Conservation (phyloP, 2,888 invertebrate genomes). For the Norana najaformis region DNA sequence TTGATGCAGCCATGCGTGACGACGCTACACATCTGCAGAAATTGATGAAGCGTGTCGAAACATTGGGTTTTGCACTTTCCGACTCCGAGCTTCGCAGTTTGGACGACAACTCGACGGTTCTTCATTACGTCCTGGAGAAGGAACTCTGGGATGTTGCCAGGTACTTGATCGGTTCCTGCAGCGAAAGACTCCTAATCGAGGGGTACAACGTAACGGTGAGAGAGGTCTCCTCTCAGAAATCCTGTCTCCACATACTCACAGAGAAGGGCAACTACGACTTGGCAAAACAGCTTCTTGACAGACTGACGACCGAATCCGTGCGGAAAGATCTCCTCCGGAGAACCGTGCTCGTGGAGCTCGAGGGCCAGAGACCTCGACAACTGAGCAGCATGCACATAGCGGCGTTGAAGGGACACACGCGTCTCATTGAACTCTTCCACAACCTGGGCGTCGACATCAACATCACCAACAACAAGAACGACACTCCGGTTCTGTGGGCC, state of each 20-base stretch:
- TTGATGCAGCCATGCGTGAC: constrained; percentile 34
- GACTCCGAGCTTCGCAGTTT: constrained; percentile 30
- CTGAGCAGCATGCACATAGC: constrained; percentile 46
- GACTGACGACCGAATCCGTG: constrained; percentile 19
- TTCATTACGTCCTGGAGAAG: constrained; percentile 38
- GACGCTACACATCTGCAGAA: constrained; percentile 16
- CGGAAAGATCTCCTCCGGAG: constrained; percentile 27
- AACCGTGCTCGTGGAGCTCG: constrained; percentile 47
- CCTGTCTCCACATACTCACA: constrained; percentile 53
- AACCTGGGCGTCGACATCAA: constrained; percentile 38
- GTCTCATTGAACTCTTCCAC: constrained; percentile 40
- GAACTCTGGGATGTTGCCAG: constrained; percentile 19
- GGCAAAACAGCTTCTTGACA: constrained; percentile 31
- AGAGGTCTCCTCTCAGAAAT: constrained; percentile 47
- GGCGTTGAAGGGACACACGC: constrained; percentile 44
- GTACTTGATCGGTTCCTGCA: constrained; percentile 29
- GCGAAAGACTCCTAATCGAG: constrained; percentile 31
- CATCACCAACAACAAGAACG: constrained; percentile 51
- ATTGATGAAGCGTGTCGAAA: not conserved
- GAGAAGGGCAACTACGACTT: constrained; percentile 49
- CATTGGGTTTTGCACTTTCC: not conserved
- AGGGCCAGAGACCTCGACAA: constrained; percentile 54
- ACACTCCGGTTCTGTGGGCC: constrained; percentile 60
- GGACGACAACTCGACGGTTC: constrained; percentile 25
- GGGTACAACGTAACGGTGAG: constrained; percentile 38